Evolutionary conservation across 2,113 vertebrate genomes (phyloP).

Genomic region (Abramis brama): DNA sequence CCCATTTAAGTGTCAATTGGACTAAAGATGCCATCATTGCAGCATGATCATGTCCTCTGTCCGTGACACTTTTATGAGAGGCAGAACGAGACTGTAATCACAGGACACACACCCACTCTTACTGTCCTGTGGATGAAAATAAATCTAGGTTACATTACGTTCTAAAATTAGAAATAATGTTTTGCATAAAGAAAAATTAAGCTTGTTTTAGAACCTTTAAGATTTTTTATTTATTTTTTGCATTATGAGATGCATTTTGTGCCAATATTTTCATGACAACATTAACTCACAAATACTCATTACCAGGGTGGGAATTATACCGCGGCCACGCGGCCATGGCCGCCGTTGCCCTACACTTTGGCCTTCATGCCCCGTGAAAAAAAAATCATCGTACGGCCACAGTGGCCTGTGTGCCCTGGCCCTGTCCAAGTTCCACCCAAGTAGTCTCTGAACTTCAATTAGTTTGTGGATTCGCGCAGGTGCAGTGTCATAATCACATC

Average conservation of each 20-base stretch:
- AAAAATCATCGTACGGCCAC: too few species aligned
- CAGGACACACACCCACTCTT: not conserved
- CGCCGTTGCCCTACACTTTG: too few species aligned
- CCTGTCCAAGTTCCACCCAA: too few species aligned
- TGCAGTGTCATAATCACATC: too few species aligned
- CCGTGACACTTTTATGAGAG: conserved; percentile 30
- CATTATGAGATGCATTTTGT: not conserved
- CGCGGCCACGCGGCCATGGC: too few species aligned
- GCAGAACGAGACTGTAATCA: not conserved
- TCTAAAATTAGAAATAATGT: not conserved
- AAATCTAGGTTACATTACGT: not conserved
- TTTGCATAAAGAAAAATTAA: not conserved
- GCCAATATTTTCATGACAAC: not conserved
- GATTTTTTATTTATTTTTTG: not conserved
- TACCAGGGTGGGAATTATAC: too few species aligned
- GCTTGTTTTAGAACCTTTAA: not conserved
- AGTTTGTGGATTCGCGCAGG: too few species aligned
- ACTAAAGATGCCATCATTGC: conserved; percentile 45
- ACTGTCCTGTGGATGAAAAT: not conserved
- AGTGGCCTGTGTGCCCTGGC: too few species aligned
- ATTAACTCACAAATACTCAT: not conserved
- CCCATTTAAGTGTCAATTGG: conserved; percentile 18
- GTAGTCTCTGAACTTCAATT: too few species aligned
- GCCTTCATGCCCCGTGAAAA: too few species aligned
- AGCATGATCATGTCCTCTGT: conserved; percentile 39